Conservation (phyloP, 2,797 vertebrate genomes). For the Anabacerthia variegaticeps region DNA sequence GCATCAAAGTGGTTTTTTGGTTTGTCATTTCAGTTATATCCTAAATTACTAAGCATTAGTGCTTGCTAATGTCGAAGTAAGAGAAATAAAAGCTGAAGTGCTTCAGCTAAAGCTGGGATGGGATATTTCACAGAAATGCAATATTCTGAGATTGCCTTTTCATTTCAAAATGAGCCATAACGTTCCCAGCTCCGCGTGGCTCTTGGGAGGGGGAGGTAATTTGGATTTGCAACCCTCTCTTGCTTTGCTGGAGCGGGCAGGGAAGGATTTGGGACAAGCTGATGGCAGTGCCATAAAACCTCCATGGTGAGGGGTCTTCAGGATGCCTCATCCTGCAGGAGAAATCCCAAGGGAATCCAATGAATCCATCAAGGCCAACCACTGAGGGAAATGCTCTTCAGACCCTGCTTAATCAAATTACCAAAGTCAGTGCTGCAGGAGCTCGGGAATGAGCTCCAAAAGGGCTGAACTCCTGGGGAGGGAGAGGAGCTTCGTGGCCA, state of each 20-base stretch:
- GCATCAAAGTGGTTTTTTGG: neutral
- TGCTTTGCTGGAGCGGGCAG: fast-evolving
- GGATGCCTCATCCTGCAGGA: neutral
- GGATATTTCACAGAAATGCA: conserved; percentile 2
- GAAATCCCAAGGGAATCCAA: neutral
- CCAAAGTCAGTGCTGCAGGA: neutral
- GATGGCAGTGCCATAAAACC: neutral
- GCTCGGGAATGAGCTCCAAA: neutral
- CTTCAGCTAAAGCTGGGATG: neutral
- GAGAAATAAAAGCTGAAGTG: conserved; percentile 11
- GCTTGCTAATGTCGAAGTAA: neutral
- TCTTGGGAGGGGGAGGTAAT: neutral
- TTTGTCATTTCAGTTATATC: conserved; percentile 2
- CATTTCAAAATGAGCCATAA: conserved; percentile 39
- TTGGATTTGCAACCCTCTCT: neutral
- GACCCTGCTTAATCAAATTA: neutral
- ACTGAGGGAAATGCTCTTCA: fast-evolving
- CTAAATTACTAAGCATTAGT: conserved; percentile 11
- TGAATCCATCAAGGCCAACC: neutral
- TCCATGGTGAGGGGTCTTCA: fast-evolving
- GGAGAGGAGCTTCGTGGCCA: neutral
- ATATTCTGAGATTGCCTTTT: conserved; percentile 47
- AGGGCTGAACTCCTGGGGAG: neutral
- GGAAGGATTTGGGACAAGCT: neutral
- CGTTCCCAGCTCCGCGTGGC: neutral